phyloP scores from a whole-genome alignment of 2,888 invertebrate genomes.

The Agrenia bidenticulata region DNA sequence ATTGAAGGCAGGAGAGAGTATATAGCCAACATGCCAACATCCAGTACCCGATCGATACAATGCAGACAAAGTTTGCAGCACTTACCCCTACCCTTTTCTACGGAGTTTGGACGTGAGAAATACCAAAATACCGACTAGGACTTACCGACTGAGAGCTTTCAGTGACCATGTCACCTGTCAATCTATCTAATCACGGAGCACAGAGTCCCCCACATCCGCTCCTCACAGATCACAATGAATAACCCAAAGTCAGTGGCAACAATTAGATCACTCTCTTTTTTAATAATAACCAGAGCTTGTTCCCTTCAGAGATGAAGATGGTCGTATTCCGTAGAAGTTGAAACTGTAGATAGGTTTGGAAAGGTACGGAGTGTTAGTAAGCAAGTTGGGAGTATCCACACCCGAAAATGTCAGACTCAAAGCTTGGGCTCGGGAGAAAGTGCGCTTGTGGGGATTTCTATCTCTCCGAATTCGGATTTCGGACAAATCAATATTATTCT shows the following conservation, averaged over 20 bases:
- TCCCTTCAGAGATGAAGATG: not conserved
- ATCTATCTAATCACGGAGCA: too few species aligned
- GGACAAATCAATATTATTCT: not conserved
- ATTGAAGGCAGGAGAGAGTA: too few species aligned
- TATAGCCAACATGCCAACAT: too few species aligned
- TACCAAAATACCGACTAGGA: constrained; percentile 1
- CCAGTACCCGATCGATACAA: constrained; percentile 50
- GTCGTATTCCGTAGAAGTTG: not conserved
- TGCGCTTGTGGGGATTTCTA: constrained; percentile 16
- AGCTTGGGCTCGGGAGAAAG: constrained; percentile 41
- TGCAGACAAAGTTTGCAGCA: constrained; percentile 53
- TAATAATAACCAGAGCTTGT: too few species aligned
- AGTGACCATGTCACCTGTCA: constrained; percentile 49
- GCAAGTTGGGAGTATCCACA: constrained; percentile 49
- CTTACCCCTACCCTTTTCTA: constrained; percentile 26
- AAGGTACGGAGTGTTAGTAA: constrained; percentile 20
- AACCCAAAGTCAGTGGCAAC: too few species aligned
- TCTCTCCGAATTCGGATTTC: not conserved
- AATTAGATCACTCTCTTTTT: too few species aligned
- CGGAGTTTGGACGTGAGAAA: not conserved
- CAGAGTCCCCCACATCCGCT: constrained; percentile 11
- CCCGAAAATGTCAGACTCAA: constrained; percentile 53
- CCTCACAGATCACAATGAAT: too few species aligned
- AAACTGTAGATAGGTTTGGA: too few species aligned
- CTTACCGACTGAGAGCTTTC: constrained; percentile 53